Evolutionary conservation across 2,797 vertebrate species (phyloP), one percentile per base, ranked within the genome.

Genomic region (Tragopan temminckii): DNA sequence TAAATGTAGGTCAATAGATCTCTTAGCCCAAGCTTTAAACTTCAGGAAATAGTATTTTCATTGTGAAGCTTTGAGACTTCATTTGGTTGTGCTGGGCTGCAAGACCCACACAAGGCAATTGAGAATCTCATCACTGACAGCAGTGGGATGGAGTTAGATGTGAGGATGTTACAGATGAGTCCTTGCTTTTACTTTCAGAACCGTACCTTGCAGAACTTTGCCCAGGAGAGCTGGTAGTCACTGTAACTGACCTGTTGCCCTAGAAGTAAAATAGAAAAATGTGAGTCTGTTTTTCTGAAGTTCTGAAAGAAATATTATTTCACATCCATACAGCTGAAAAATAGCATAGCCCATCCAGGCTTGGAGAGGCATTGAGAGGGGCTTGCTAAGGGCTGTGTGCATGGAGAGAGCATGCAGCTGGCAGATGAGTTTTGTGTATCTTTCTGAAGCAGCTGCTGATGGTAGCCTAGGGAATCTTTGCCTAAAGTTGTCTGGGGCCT

Each of bases 121-220:
- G 46, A 19, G 38, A 70, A 42, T 67, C 46, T 75, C 71, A 46
- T 0, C 33, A 36, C n/a, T 14, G 61, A 35, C 13, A 75, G 68
- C 50, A 70, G 31, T 13, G 45, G 57, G 43, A 57, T 13, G n/a
- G 58, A 53, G 70, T 21, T 58, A 48, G n/a, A 0, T 11, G 2
- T 36, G n/a, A 0, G 2, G 31, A 33, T 1, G 2, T 48, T 29
- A 43, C 29, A 27, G 23, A 67, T 29, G 35, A 68, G 13, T 55
- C 55, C 35, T 29, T 31, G 48, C 59, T 88, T 52, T 50, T 46
- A 36, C 21, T 92, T 90, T 76, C 38, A 24, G 43, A 24, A 80
- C 40, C 21, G 3, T 98, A 99, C 99, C 98, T 99, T 99, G 67
- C 98, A 99, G 95, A 99, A 99, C 97, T 98, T 99, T 36, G 99